A percentile compares a stretch with the other conserved stretches of the same genome.
Conservation (phyloP, 2,888 invertebrate genomes). For the Tipula lateralis region DNA sequence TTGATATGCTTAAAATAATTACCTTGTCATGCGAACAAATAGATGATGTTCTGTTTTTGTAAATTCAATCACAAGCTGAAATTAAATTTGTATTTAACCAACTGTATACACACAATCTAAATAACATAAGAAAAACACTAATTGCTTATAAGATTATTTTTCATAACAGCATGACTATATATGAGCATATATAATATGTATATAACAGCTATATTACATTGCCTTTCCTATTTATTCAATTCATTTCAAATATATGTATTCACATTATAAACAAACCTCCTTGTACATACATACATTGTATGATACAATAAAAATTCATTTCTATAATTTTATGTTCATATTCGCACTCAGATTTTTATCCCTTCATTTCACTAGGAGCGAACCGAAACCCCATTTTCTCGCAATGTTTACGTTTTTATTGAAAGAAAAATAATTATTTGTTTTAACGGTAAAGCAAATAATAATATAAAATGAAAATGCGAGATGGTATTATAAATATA, state of each 20-base stretch:
- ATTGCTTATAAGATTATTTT: conserved; percentile 3
- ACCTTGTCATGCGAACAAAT: too few species aligned
- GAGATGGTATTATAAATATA: neutral
- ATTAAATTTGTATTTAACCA: neutral
- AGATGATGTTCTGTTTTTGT: too few species aligned
- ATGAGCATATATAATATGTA: neutral
- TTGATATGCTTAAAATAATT: too few species aligned
- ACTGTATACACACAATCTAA: neutral
- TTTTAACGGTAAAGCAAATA: neutral
- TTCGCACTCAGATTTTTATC: neutral
- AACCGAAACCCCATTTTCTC: neutral
- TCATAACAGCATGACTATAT: neutral
- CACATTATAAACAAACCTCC: neutral
- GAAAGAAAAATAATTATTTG: conserved; percentile 2
- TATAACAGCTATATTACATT: conserved; percentile 2
- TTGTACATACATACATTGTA: neutral
- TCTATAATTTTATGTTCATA: neutral
- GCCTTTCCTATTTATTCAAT: neutral
- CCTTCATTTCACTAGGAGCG: neutral
- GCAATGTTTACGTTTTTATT: neutral
- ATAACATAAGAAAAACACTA: neutral
- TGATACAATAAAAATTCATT: neutral
- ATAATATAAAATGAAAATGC: neutral
- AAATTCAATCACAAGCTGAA: too few species aligned
- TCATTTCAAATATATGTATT: neutral